Conservation (phyloP, 1,140 invertebrate species). For the Cheumatopsyche charites region DNA sequence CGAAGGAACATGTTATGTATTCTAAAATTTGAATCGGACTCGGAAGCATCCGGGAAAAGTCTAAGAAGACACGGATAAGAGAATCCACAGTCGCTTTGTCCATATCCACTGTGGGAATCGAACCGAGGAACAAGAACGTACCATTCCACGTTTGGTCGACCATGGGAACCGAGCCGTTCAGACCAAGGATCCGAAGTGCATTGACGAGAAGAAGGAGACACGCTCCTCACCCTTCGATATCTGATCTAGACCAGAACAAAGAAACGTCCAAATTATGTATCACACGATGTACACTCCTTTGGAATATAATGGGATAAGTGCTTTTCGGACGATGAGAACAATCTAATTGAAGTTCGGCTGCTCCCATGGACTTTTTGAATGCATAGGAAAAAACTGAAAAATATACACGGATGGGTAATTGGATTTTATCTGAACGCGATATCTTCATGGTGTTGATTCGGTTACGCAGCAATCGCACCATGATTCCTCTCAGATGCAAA, state of each 20-base stretch:
- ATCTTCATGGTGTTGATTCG: conserved; percentile 22
- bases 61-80: conserved; percentile 12
- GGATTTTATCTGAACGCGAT: conserved; percentile 6
- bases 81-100: conserved; percentile 21
- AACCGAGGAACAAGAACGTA: conserved; percentile 13
- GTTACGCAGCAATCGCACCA: conserved; percentile 27
- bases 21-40: background rate
- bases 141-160: conserved; percentile 28
- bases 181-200: background rate
- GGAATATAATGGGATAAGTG: no score
- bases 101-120: conserved; percentile 34
- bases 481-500: conserved; percentile 26
- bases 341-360: no score
- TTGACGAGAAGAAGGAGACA: conserved; percentile 17
- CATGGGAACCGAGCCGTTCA: conserved; percentile 35
- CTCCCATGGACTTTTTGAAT: no score
- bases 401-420: conserved; percentile 3
- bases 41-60: background rate
- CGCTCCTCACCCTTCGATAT: conserved; percentile 21
- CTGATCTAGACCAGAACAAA: conserved; percentile 9
- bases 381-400: background rate
- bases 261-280: background rate
- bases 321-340: no score
- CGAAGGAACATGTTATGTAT: no score
- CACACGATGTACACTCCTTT: conserved; percentile 3